phyloP scores from a whole-genome alignment of 2,888 invertebrate genomes.

The Dolomedes plantarius region DNA sequence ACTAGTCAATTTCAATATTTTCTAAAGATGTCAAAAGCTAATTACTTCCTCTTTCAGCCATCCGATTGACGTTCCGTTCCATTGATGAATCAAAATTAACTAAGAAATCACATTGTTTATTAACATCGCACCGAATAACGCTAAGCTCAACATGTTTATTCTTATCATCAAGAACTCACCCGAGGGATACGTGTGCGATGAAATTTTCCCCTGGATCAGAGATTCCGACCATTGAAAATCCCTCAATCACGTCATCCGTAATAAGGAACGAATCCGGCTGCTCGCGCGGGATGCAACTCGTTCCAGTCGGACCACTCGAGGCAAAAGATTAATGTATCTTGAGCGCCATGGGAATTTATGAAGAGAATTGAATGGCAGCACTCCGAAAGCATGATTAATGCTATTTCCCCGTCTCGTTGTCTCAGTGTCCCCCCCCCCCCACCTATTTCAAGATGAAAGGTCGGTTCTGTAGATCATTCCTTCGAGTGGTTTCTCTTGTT shows the following conservation, averaged over 20 bases:
- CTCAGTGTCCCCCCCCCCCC: neutral
- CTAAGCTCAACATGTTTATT: too few species aligned
- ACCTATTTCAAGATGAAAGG: neutral
- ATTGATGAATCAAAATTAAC: too few species aligned
- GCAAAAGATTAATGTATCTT: neutral
- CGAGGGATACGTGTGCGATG: neutral
- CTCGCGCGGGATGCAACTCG: neutral
- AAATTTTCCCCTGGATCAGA: neutral
- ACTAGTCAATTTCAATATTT: too few species aligned
- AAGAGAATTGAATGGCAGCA: neutral
- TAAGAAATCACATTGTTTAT: too few species aligned
- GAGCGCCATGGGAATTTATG: neutral
- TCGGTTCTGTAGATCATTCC: neutral
- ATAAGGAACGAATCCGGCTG: neutral
- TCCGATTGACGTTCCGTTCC: too few species aligned
- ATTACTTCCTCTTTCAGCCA: too few species aligned
- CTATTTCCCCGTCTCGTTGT: neutral
- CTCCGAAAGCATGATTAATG: slow-evolving; percentile 1
- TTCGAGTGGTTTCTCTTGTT: neutral
- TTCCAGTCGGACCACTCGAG: neutral
- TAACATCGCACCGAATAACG: too few species aligned
- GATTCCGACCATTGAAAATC: neutral
- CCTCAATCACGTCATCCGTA: neutral
- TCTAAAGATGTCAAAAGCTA: too few species aligned
- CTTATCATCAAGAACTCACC: too few species aligned